phyloP scores from a whole-genome alignment of 2,888 invertebrate genomes.

The Drosophila lutescens region DNA sequence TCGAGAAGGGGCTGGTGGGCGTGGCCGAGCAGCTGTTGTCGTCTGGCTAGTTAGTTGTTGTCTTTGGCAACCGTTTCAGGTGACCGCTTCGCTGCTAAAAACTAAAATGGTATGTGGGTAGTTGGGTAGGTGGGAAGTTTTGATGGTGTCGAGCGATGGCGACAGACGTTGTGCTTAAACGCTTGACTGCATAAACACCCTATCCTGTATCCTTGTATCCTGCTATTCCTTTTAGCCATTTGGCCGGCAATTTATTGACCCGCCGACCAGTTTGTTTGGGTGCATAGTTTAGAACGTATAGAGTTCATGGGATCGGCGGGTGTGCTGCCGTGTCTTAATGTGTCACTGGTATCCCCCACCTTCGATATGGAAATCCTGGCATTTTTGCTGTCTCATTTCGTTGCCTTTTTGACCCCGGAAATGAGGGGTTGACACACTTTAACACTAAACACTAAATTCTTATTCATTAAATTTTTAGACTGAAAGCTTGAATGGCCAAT shows the following conservation, averaged over 20 bases:
- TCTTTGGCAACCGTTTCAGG: constrained; percentile 57
- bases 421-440: constrained; percentile 5
- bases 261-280: constrained; percentile 9
- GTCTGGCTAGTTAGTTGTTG: constrained; percentile 27
- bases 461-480: too few relatives aligned
- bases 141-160: constrained; percentile 44
- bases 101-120: background rate
- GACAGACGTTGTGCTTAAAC: constrained; percentile 21
- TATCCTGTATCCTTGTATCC: constrained; percentile 29
- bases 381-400: constrained; percentile 11
- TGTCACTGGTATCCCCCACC: constrained; percentile 53
- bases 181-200: constrained; percentile 43
- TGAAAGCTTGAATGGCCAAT: background rate
- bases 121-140: background rate
- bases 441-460: background rate
- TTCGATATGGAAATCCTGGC: constrained; percentile 20
- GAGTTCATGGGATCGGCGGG: background rate
- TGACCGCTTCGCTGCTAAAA: constrained; percentile 52
- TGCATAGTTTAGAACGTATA: background rate
- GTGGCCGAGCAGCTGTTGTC: constrained; percentile 49
- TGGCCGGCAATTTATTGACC: constrained; percentile 35
- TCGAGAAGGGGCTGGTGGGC: background rate
- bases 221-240: constrained; percentile 12
- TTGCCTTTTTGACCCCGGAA: constrained; percentile 19
- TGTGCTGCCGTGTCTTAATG: constrained; percentile 48